These are phyloP conservation scores for Mola mola DNA, from an alignment of 2,113 vertebrate genomes.

Conservation along the genomic window DNA sequence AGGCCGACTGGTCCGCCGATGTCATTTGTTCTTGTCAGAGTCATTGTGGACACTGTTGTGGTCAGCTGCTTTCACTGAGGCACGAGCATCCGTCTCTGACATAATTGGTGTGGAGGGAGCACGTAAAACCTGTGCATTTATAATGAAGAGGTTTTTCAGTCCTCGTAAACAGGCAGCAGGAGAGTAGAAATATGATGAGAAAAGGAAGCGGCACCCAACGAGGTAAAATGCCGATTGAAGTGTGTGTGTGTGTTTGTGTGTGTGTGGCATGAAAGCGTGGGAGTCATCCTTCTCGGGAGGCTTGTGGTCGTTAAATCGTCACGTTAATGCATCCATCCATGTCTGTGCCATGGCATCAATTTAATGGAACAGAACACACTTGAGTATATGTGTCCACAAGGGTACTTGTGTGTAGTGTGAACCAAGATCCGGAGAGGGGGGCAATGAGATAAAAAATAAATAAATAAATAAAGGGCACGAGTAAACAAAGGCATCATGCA, in stretches of 20 bases:
- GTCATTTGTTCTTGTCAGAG: slow-evolving; percentile 63
- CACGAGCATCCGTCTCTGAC: slow-evolving; percentile 22
- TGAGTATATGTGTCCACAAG: slow-evolving; percentile 10
- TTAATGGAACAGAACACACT: slow-evolving; percentile 49
- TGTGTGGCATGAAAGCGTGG: slow-evolving; percentile 35
- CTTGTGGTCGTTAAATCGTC: slow-evolving; percentile 40
- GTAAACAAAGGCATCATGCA: slow-evolving; percentile 34
- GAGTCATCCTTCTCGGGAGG: slow-evolving; percentile 60
- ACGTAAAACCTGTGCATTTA: slow-evolving; percentile 53
- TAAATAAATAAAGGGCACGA: slow-evolving; percentile 17
- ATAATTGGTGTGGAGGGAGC: slow-evolving; percentile 58
- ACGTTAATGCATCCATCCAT: slow-evolving; percentile 57
- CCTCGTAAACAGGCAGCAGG: slow-evolving; percentile 44
- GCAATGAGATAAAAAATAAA: slow-evolving; percentile 28
- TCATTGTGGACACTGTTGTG: slow-evolving; percentile 43
- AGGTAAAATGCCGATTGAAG: slow-evolving; percentile 27
- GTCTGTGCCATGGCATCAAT: slow-evolving; percentile 44
- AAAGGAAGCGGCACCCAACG: slow-evolving; percentile 20
- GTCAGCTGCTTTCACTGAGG: slow-evolving; percentile 55
- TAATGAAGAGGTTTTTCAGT: slow-evolving; percentile 59
- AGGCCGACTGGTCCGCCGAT: slow-evolving; percentile 32
- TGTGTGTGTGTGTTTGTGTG: slow-evolving; percentile 21
- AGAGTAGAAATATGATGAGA: slow-evolving; percentile 20
- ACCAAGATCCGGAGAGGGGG: slow-evolving; percentile 6
- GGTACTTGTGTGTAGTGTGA: not conserved